Base-by-base conservation (phyloP, 1,140 invertebrate genomes). In the Drosophila takahashii region DNA sequence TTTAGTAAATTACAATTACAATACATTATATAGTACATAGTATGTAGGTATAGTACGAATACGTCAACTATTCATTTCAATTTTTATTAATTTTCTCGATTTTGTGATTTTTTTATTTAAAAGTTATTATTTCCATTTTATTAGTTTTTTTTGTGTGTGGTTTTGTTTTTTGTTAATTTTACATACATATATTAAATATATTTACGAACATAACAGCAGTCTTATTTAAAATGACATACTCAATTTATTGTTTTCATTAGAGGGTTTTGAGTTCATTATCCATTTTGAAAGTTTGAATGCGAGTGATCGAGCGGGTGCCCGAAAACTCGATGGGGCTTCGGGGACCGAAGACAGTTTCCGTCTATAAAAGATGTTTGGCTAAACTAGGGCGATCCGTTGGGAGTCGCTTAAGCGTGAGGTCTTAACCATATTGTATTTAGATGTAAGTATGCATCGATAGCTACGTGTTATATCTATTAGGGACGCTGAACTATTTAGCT, bases 121-220 rank as follows among this genome's bases (percentile, higher is more conserved):
- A 52, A 67, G 48, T 54, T 67, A 29, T 67, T 67, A 29, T 67
- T 67, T 69, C 13, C n/a, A 16, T 69, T 58, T 48, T 47, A 65
- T 48, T 53, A 10, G n/a, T 78, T 66, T 75, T 75, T 62, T n/a
- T 57, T 64, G 32, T 72, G 27, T 80, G 61, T 45, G 48, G 6
- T 59, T 59, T 59, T 59, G 32, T 83, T 86, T 85, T 87, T 84
- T 51, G 81, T 87, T 89, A 80, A 85, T 85, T 90, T 86, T 73
- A 83, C 67, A 57, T 84, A 75, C 81, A 84, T 91, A 90, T 86
- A 87, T 87, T 83, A 73, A 90, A 87, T 90, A 90, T 85, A 91
- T 90, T 90, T 91, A 90, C 87, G 90, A 91, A 92, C 87, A 91
- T 92, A 91, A 91, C 90, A 91, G 90, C 90, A 92, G 90, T 92